phyloP scores from a whole-genome alignment of 2,888 invertebrate species.

The Dinocampus coccinellae region DNA sequence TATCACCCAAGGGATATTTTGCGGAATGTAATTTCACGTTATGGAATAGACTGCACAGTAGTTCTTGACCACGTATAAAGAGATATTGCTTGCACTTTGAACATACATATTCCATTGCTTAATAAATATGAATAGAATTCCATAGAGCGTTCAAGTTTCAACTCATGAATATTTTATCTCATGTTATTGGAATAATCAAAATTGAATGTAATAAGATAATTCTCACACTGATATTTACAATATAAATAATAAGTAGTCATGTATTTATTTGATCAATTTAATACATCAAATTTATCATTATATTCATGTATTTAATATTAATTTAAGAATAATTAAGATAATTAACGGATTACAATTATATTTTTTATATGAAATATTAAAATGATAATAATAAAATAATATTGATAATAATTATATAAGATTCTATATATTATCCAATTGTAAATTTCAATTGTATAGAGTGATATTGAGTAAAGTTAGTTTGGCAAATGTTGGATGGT shows the following conservation, averaged over 20 bases:
- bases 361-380: too few species aligned
- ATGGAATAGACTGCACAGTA: neutral
- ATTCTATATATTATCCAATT: too few species aligned
- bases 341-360: too few species aligned
- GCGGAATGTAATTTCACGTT: neutral
- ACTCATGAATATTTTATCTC: conserved; percentile 13
- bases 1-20: neutral
- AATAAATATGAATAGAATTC: neutral
- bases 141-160: neutral
- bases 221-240: too few species aligned
- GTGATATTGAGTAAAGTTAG: neutral
- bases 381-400: too few species aligned
- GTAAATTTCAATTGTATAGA: too few species aligned
- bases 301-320: too few species aligned
- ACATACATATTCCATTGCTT: conserved; percentile 18
- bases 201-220: neutral
- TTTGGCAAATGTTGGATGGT: neutral
- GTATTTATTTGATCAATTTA: too few species aligned
- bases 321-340: too few species aligned
- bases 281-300: too few species aligned
- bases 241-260: too few species aligned
- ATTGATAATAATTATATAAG: too few species aligned
- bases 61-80: neutral
- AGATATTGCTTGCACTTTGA: neutral
- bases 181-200: neutral